Percentiles rank a stretch among this genome's conserved stretches.
Conservation (phyloP, 1,140 invertebrate species). For the Psilanteris sp. region DNA sequence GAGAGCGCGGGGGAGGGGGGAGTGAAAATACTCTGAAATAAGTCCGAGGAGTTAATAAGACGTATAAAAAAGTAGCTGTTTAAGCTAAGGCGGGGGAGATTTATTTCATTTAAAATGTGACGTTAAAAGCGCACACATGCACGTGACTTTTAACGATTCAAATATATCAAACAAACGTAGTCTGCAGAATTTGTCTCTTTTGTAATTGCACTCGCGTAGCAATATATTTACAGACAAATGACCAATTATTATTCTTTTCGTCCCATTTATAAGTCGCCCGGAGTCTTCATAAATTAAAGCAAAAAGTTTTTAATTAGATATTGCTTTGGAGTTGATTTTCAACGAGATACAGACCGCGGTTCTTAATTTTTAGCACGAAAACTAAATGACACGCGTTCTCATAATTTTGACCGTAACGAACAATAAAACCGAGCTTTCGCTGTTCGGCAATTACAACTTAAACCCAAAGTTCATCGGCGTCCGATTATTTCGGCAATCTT, state of each 20-base stretch:
- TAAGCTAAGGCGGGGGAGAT: slow-evolving; percentile 21
- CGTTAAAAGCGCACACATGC: slow-evolving; percentile 37
- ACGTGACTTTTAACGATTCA: slow-evolving; percentile 34
- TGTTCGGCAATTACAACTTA: no score
- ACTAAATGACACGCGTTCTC: no score
- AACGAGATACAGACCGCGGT: no score
- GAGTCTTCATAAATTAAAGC: no score
- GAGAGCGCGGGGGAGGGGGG: no score
- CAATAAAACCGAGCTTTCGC: no score
- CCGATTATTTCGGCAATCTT: no score
- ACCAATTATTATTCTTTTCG: slow-evolving; percentile 25
- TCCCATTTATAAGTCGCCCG: slow-evolving; percentile 14
- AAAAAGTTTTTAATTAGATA: background rate
- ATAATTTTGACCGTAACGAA: no score
- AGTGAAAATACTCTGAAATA: slow-evolving; percentile 8
- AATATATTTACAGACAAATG: slow-evolving; percentile 45
- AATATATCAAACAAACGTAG: slow-evolving; percentile 47
- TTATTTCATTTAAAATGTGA: slow-evolving; percentile 42
- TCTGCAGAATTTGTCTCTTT: slow-evolving; percentile 53
- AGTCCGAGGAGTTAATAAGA: slow-evolving; percentile 29
- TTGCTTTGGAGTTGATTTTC: background rate
- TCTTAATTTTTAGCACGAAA: no score
- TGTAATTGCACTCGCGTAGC: slow-evolving; percentile 37
- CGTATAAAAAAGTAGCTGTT: slow-evolving; percentile 38
- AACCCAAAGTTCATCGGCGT: no score